Evolutionary conservation across 35 echinoderm and acorn worm genomes (phyloP).

Genomic region (Strongylocentrotus purpuratus): DNA sequence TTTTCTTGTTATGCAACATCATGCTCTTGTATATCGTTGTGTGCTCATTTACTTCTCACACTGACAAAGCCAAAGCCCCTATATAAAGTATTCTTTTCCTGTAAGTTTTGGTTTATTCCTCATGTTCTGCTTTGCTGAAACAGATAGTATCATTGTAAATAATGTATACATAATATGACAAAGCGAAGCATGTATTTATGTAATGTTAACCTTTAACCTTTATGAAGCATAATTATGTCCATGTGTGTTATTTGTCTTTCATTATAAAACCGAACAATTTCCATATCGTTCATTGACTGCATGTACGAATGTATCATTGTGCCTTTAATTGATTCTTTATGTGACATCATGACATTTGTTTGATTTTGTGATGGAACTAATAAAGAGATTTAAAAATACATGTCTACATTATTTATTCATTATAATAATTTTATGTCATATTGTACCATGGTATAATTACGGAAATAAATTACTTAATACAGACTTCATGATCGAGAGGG

Average conservation of each 20-base stretch:
- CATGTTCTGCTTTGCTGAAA: background rate
- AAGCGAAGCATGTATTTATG: background rate
- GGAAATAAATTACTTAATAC: too few species aligned
- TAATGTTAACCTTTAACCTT: background rate
- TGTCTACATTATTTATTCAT: background rate
- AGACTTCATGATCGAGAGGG: background rate
- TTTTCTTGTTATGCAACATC: background rate
- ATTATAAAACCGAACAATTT: background rate
- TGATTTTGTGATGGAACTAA: background rate
- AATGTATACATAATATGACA: background rate
- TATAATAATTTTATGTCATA: background rate
- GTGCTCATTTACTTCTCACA: background rate
- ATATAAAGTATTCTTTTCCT: background rate
- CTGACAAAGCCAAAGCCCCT: background rate
- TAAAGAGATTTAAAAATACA: background rate
- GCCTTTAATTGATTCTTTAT: background rate
- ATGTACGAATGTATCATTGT: background rate
- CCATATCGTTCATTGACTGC: background rate
- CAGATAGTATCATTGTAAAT: background rate
- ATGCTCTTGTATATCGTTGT: background rate
- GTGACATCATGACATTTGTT: background rate
- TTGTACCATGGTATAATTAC: too few species aligned
- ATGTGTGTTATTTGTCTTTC: conserved; percentile 9
- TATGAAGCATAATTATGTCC: background rate
- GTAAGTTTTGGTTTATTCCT: background rate